Percentiles rank a stretch among this genome's conserved stretches.
Conservation (phyloP, 2,797 vertebrate species). For the Iguana delicatissima region DNA sequence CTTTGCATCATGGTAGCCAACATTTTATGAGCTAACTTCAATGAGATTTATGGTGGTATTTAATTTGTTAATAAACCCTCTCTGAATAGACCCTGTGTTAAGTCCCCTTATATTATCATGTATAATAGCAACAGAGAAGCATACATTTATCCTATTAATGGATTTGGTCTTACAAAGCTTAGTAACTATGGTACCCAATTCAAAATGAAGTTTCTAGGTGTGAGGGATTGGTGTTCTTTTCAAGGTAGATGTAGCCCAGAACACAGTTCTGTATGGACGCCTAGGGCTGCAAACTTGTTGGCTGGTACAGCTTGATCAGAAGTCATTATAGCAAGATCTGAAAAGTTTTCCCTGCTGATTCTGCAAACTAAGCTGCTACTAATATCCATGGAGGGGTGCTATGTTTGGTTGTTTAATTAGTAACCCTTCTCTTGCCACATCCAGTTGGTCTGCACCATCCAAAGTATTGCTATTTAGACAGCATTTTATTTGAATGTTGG, state of each 20-base stretch:
- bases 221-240: neutral
- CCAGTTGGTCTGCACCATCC: neutral
- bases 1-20: neutral
- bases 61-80: slow-evolving; percentile 10
- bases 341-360: neutral
- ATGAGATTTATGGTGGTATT: neutral
- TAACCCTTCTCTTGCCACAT: neutral
- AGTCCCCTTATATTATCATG: neutral
- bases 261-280: neutral
- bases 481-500: too few relatives aligned
- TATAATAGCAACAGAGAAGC: neutral
- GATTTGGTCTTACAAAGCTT: neutral
- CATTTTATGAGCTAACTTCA: slow-evolving; percentile 1
- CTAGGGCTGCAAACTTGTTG: neutral
- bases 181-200: neutral
- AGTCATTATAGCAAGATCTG: neutral
- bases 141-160: slow-evolving; percentile 12
- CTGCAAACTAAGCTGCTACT: neutral
- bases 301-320: neutral
- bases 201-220: neutral
- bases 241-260: neutral
- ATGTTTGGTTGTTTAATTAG: neutral
- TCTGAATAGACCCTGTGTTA: slow-evolving; percentile 1
- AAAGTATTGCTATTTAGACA: neutral
- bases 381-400: neutral